Base-by-base conservation (phyloP, 2,797 vertebrate genomes). In the Enteromius trimaculatus region DNA sequence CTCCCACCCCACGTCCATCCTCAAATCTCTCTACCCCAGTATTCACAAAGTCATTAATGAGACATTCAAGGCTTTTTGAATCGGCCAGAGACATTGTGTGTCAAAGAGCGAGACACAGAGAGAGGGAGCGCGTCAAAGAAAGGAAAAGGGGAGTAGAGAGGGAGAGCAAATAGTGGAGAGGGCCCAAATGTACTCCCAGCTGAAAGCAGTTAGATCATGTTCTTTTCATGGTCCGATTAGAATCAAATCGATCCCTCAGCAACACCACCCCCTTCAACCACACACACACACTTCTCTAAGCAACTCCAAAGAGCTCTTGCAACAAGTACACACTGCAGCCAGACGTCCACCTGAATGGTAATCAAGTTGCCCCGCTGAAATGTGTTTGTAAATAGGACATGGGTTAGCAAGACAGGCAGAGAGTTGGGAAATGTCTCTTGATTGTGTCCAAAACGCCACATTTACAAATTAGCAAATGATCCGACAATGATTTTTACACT, bases 161-260 rank as follows among this genome's bases (percentile, higher is more conserved):
- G 78, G 83, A 85, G 68, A 72, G 83, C 76, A 84, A 83, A 91
- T 89, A 91, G 91, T 90, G 88, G 94, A 96, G 95, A 95, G 95
- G 96, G 96, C 96, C 96, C 97, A 97, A 97, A 99, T 98, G 97
- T 97, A 98, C 96, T 96, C 95, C 94, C 95, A 94, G 93, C 96
- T 97, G 96, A 98, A 99, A 98, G 97, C 96, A 98, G 97, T 99
- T 99, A 99, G 97, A 99, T 99, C 97, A 99, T 99, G 98, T 99
- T 99, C 98, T 99, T 99, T 99, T 99, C 97, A 99, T 99, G 97
- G 97, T 99, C 97, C 95, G 97, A 99, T 99, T 99, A 99, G 97
- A 99, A 98, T 99, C 97, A 98, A 98, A 99, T 98, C 97, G 96
- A 98, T 97, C 97, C 97, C 96, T 95, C 96, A 95, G 93, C 96